These are phyloP conservation scores for Sinocyclocheilus anshuiensis DNA, from an alignment of 2,113 vertebrate genomes.

Conservation along the genomic window DNA sequence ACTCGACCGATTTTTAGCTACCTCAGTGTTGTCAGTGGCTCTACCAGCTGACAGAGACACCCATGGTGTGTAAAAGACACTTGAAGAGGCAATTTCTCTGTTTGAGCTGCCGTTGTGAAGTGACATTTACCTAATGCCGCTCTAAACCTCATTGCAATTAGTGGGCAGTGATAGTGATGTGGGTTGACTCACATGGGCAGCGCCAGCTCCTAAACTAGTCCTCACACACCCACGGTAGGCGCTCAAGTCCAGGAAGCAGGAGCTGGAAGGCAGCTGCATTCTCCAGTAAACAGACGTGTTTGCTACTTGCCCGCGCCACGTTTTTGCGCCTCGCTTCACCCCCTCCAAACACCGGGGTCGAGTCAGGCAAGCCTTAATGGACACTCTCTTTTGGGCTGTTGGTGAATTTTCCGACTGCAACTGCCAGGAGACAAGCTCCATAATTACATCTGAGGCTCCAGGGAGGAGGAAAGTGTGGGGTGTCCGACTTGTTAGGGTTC, in stretches of 20 bases:
- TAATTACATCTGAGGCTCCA: constrained; percentile 49
- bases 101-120: constrained; percentile 82
- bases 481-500: constrained; percentile 26
- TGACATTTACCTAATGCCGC: constrained; percentile 94
- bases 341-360: constrained; percentile 49
- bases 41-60: constrained; percentile 66
- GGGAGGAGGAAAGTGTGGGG: constrained; percentile 44
- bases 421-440: constrained; percentile 41
- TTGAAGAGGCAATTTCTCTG: constrained; percentile 65
- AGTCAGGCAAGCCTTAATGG: constrained; percentile 51
- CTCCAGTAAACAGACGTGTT: constrained; percentile 44
- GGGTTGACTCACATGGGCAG: constrained; percentile 80
- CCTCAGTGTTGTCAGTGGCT: neutral
- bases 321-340: constrained; percentile 51
- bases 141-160: constrained; percentile 90
- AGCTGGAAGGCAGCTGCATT: constrained; percentile 46
- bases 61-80: constrained; percentile 74
- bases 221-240: constrained; percentile 63
- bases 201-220: constrained; percentile 78
- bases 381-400: constrained; percentile 51
- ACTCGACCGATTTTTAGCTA: neutral
- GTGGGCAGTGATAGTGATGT: constrained; percentile 86
- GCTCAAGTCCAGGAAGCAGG: constrained; percentile 30
- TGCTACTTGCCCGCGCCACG: constrained; percentile 31
- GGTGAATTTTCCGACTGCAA: constrained; percentile 53